Conservation (phyloP, 1,140 invertebrate genomes). For the Latrodectus geometricus region DNA sequence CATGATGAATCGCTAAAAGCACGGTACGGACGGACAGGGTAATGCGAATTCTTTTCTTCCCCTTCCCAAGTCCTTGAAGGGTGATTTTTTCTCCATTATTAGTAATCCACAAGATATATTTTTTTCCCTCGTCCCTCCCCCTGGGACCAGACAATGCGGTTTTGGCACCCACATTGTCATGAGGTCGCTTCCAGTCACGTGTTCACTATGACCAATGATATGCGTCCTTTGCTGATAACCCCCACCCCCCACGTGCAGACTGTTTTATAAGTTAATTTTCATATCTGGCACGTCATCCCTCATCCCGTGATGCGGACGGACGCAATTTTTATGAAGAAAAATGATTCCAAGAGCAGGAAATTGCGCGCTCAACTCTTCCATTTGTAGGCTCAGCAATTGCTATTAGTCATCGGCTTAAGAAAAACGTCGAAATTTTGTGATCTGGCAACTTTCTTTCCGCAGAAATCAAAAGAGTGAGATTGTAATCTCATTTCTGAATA, state of each 20-base stretch:
- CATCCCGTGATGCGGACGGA: not conserved
- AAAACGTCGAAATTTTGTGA: no score
- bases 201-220: not conserved
- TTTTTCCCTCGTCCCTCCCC: conserved; percentile 16
- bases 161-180: conserved; percentile 14
- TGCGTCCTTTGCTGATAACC: not conserved
- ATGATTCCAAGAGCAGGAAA: not conserved
- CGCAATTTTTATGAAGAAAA: conserved; percentile 40
- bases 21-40: conserved; percentile 7
- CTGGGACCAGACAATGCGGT: conserved; percentile 20
- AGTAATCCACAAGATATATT: conserved; percentile 24
- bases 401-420: no score
- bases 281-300: conserved; percentile 6
- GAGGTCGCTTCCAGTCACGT: not conserved
- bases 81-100: conserved; percentile 54
- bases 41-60: conserved; percentile 48
- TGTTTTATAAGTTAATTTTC: conserved; percentile 50
- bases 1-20: conserved; percentile 33
- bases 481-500: no score
- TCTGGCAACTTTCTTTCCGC: no score
- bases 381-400: no score
- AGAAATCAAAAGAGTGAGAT: no score
- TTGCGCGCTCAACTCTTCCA: no score
- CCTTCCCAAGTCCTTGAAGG: conserved; percentile 23
- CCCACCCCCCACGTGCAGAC: not conserved